Percentiles rank a stretch among this genome's conserved stretches.
Evolutionary conservation across 2,113 vertebrate species (phyloP).

Genomic region (Pelodiscus sinensis): DNA sequence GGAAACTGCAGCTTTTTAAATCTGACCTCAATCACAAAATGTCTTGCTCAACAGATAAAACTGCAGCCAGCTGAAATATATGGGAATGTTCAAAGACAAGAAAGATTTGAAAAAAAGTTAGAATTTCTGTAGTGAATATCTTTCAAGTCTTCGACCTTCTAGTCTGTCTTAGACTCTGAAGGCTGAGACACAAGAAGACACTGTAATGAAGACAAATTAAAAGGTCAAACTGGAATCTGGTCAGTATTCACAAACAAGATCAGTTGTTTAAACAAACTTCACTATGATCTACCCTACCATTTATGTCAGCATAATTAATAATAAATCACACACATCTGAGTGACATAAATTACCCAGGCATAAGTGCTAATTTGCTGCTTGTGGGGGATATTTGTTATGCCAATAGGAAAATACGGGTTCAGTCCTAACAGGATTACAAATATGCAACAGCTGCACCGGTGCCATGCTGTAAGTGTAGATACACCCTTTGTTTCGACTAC

Average conservation of each 20-base stretch:
- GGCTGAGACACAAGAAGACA: not conserved
- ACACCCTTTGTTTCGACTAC: not conserved
- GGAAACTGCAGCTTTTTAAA: not conserved
- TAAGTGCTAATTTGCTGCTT: too few relatives aligned
- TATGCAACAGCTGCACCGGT: too few relatives aligned
- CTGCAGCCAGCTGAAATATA: not conserved
- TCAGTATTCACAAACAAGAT: not conserved
- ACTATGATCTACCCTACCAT: not conserved
- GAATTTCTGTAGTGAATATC: not conserved
- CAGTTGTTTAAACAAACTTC: slow-evolving; percentile 5
- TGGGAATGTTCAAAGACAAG: not conserved
- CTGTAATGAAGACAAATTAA: slow-evolving; percentile 23
- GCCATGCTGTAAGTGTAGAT: too few relatives aligned
- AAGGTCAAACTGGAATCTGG: slow-evolving; percentile 12
- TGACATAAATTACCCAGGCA: too few relatives aligned
- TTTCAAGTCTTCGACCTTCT: slow-evolving; percentile 21
- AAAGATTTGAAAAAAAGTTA: slow-evolving; percentile 2
- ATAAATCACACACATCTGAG: too few relatives aligned
- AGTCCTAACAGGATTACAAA: too few relatives aligned
- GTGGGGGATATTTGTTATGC: too few relatives aligned
- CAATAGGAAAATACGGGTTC: too few relatives aligned
- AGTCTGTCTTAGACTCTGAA: not conserved
- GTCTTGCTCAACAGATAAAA: not conserved
- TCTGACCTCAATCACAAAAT: not conserved
- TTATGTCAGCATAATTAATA: too few relatives aligned